These are phyloP conservation scores for Atta cephalotes DNA, from an alignment of 1,140 invertebrate genomes.

Conservation along the genomic window DNA sequence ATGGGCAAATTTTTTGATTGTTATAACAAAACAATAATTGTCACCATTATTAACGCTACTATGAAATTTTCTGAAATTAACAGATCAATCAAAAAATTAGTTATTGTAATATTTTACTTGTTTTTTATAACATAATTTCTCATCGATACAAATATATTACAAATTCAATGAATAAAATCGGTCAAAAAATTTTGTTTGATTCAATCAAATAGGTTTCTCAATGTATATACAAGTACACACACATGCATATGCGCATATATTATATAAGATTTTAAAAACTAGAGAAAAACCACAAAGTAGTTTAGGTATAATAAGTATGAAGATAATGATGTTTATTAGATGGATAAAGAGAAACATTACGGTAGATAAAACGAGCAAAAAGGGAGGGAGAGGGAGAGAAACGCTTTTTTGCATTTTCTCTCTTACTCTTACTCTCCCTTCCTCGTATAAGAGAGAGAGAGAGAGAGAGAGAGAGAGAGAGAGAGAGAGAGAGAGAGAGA, in stretches of 20 bases:
- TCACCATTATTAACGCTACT: too few relatives aligned
- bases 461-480: neutral
- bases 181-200: too few relatives aligned
- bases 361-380: neutral
- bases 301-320: slow-evolving; percentile 49
- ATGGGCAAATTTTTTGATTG: too few relatives aligned
- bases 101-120: too few relatives aligned
- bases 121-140: too few relatives aligned
- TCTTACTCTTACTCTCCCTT: neutral
- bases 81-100: too few relatives aligned
- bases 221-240: neutral
- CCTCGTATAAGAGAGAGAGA: neutral
- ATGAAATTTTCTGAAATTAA: too few relatives aligned
- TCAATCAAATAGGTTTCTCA: too few relatives aligned
- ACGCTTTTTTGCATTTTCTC: slow-evolving; percentile 6
- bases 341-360: neutral
- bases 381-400: neutral
- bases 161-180: too few relatives aligned
- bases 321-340: slow-evolving; percentile 24
- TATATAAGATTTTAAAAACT: slow-evolving; percentile 46
- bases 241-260: neutral
- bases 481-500: slow-evolving; percentile 22
- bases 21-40: too few relatives aligned
- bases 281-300: slow-evolving; percentile 47
- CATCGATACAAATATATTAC: too few relatives aligned